Conservation (phyloP, 2,797 vertebrate species). For the Etheostoma nigrum region DNA sequence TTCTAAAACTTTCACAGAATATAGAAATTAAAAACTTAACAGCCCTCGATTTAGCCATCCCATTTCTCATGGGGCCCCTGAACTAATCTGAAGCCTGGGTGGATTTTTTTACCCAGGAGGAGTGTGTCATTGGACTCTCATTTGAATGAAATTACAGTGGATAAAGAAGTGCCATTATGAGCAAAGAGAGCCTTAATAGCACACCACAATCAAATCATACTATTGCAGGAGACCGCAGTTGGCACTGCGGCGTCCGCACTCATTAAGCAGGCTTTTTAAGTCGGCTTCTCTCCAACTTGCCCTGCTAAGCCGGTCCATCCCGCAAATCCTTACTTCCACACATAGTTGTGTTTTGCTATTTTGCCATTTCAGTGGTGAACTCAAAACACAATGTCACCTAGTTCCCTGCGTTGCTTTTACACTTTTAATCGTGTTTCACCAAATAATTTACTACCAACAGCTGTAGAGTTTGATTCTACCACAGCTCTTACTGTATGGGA, state of each 20-base stretch:
- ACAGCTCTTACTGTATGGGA: background rate
- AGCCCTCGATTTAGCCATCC: slow-evolving; percentile 64
- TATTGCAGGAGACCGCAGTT: slow-evolving; percentile 71
- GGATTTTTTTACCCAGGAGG: slow-evolving; percentile 71
- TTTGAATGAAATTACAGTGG: slow-evolving; percentile 82
- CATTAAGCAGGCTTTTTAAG: slow-evolving; percentile 71
- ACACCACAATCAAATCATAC: slow-evolving; percentile 79
- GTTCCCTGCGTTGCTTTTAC: background rate
- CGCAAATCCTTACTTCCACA: slow-evolving; percentile 60
- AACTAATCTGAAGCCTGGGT: slow-evolving; percentile 76
- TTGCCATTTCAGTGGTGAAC: slow-evolving; percentile 35
- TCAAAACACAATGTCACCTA: slow-evolving; percentile 44
- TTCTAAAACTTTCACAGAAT: slow-evolving; percentile 49
- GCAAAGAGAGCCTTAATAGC: slow-evolving; percentile 74
- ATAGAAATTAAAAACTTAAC: slow-evolving; percentile 72
- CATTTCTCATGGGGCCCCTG: slow-evolving; percentile 71
- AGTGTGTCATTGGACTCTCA: slow-evolving; percentile 78
- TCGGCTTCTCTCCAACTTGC: slow-evolving; percentile 61
- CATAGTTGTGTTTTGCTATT: slow-evolving; percentile 39
- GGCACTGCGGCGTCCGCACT: slow-evolving; percentile 54
- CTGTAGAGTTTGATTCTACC: background rate
- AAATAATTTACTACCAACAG: slow-evolving; percentile 18
- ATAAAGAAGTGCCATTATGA: slow-evolving; percentile 79
- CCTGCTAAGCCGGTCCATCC: slow-evolving; percentile 68
- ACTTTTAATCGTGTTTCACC: slow-evolving; percentile 45